These are phyloP conservation scores for Volucella inflata DNA, from an alignment of 2,888 invertebrate genomes.

Conservation along the genomic window DNA sequence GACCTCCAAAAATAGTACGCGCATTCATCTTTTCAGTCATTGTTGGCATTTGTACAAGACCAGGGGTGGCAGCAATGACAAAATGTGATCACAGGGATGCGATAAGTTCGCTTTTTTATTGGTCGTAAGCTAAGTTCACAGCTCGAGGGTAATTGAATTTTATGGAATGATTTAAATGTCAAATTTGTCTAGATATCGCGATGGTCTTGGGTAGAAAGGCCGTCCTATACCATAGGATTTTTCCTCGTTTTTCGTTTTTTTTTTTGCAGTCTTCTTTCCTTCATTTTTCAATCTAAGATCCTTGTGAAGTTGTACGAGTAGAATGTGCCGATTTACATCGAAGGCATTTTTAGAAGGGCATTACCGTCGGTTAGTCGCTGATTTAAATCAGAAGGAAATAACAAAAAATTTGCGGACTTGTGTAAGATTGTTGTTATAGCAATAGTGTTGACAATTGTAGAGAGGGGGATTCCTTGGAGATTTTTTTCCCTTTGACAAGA, in stretches of 20 bases:
- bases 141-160: constrained; percentile 77
- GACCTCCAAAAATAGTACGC: constrained; percentile 51
- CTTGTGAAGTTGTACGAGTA: not conserved
- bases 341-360: constrained; percentile 8
- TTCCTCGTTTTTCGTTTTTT: constrained; percentile 9
- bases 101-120: constrained; percentile 69
- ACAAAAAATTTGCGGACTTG: not conserved
- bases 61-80: constrained; percentile 2
- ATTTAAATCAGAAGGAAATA: constrained; percentile 25
- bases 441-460: not conserved
- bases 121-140: constrained; percentile 74
- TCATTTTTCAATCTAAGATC: not conserved
- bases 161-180: constrained; percentile 76
- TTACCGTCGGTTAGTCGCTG: constrained; percentile 34
- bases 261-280: no score
- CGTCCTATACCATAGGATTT: constrained; percentile 5
- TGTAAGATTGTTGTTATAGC: constrained; percentile 35
- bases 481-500: constrained; percentile 8
- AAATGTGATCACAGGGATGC: constrained; percentile 62
- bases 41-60: no score
- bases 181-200: constrained; percentile 70
- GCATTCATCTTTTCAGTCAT: constrained; percentile 8
- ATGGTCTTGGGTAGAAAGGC: constrained; percentile 8
- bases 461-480: constrained; percentile 7
- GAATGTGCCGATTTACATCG: constrained; percentile 29